Conservation (phyloP, 2,113 vertebrate genomes). For the Glaucidium brasilianum region DNA sequence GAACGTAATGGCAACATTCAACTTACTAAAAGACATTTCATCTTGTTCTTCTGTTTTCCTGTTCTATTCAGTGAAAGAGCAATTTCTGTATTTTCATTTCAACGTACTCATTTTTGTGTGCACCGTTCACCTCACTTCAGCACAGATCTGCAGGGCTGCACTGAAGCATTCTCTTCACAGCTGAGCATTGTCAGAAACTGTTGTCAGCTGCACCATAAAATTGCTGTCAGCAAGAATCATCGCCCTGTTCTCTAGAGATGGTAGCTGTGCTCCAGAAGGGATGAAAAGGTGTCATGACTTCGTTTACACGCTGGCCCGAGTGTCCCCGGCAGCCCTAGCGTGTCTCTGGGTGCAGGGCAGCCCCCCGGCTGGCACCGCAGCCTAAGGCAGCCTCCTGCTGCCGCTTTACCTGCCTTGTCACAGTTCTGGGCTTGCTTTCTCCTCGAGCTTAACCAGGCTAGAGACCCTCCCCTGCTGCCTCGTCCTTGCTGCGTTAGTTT, state of each 20-base stretch:
- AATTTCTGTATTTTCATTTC: neutral
- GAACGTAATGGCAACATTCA: neutral
- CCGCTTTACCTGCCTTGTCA: neutral
- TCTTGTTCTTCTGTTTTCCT: neutral
- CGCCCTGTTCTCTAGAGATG: neutral
- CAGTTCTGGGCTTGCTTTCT: neutral
- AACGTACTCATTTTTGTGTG: neutral
- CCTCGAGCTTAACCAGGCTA: neutral
- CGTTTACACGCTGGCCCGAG: neutral
- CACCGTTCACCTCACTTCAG: neutral
- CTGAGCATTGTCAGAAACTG: neutral
- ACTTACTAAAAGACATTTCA: neutral
- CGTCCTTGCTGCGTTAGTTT: neutral
- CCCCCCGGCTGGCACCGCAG: neutral
- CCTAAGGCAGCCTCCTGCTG: neutral
- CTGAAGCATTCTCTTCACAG: neutral
- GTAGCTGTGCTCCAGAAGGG: neutral
- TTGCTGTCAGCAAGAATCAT: neutral
- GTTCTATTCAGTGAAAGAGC: neutral
- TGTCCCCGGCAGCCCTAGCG: neutral
- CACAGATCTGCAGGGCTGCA: neutral
- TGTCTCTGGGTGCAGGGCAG: neutral
- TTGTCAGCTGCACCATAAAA: neutral
- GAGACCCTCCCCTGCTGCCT: neutral
- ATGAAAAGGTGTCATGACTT: neutral